Base-by-base conservation (phyloP, 2,888 invertebrate species). In the Papilio demoleus region DNA sequence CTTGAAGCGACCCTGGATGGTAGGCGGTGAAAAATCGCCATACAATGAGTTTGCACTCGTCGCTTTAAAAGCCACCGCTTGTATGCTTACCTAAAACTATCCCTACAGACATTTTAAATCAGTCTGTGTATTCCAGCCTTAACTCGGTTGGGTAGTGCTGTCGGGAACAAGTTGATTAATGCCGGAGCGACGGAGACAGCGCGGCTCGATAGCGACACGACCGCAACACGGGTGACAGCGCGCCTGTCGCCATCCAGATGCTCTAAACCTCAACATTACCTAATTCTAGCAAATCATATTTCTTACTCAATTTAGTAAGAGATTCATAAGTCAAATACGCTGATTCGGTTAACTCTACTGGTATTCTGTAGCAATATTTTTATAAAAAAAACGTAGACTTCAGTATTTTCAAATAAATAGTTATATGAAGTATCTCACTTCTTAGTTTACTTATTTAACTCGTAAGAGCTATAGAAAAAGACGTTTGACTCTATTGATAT, bases 101-200 rank as follows among this genome's bases (percentile, higher is more conserved):
- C 19, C 11, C 11, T 45, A 45, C 11, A 1, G 12, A n/a, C 12
- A 38, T 11, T 14, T 12, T 12, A 1, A 38, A 14, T 0, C 11
- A 47, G 47, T 47, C 47, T 22, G 22, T 47, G 11, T 47, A 22
- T 47, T 1, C 9, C 17, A 42, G 17, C 9, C 8, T 19, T 22
- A 47, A 45, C 38, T 38, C 14, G 4, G 38, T 38, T 2, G 42
- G 50, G 12, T 27, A 53, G 53, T 4, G n/a, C 31, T 56, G 53
- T 56, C 53, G 17, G 53, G 53, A 11, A 56, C 53, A 56, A 56
- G 53, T 56, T 56, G 53, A 56, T 56, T 56, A 56, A 56, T 56
- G 53, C 17, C 31, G 53, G 47, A 19, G 24, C 24, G 50, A 31
- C 53, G 31, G n/a, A 27, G 53, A 56, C 53, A 56, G n/a, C 53